Percentiles rank a stretch among this genome's conserved stretches.
Evolutionary conservation across 2,888 invertebrate genomes (phyloP).

Genomic region (Octonoba sinensis): DNA sequence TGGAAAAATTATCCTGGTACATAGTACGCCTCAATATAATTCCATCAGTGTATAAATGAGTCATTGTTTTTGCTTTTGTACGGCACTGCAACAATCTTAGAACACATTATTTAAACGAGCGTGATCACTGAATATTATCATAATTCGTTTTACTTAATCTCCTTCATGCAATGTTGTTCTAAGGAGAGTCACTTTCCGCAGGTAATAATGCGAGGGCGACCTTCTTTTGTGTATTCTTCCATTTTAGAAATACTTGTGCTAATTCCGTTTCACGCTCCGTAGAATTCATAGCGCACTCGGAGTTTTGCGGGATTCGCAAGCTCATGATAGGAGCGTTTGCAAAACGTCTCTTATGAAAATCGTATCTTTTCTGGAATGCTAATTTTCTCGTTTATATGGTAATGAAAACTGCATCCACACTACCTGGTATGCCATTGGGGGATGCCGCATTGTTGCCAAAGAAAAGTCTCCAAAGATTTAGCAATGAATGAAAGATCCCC

Average conservation of each 20-base stretch:
- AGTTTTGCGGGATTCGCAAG: slow-evolving; percentile 25
- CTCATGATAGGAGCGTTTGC: slow-evolving; percentile 27
- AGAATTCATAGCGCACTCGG: slow-evolving; percentile 16
- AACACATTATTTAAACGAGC: no score
- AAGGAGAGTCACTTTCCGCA: background rate
- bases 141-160: no score
- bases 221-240: no score
- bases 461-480: slow-evolving; percentile 41
- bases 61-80: no score
- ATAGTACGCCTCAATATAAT: no score
- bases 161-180: no score
- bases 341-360: slow-evolving; percentile 53
- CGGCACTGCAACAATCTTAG: no score
- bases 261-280: slow-evolving; percentile 21
- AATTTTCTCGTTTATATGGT: slow-evolving; percentile 65
- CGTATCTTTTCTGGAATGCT: slow-evolving; percentile 56
- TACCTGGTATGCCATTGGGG: slow-evolving; percentile 4
- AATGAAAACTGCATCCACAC: slow-evolving; percentile 55
- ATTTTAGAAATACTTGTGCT: slow-evolving; percentile 4
- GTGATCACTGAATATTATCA: no score
- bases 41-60: no score
- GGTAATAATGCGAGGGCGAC: background rate
- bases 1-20: no score
- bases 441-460: background rate
- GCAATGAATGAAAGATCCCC: slow-evolving; percentile 53